These are phyloP conservation scores for Calidris pygmaea DNA, from an alignment of 2,113 vertebrate species.

Conservation along the genomic window DNA sequence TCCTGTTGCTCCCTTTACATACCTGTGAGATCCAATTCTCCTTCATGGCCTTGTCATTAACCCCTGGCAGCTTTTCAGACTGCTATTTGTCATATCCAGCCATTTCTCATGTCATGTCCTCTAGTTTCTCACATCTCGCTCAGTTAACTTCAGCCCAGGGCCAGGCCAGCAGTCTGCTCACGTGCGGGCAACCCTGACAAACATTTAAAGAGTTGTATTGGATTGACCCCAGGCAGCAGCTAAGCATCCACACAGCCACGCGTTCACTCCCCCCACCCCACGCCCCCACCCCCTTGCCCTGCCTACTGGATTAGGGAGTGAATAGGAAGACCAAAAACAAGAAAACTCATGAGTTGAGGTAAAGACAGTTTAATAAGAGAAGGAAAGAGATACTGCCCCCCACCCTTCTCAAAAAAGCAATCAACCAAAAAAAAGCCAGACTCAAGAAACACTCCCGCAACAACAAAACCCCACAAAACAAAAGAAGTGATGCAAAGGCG, in stretches of 20 bases:
- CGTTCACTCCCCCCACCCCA: rapidly evolving
- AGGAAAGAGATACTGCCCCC: not conserved
- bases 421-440: not conserved
- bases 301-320: not conserved
- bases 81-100: not conserved
- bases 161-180: not conserved
- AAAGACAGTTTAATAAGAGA: not conserved
- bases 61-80: not conserved
- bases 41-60: not conserved
- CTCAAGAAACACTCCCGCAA: too few species aligned
- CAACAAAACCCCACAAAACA: not conserved
- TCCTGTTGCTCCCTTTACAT: not conserved
- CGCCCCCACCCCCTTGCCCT: too few species aligned
- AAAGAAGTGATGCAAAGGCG: not conserved
- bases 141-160: not conserved
- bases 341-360: not conserved
- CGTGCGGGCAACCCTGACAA: not conserved
- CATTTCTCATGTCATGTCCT: not conserved
- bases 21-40: not conserved
- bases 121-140: not conserved
- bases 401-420: not conserved
- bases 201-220: not conserved
- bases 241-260: not conserved
- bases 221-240: not conserved
- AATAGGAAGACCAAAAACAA: not conserved